Base-by-base conservation (phyloP, 2,797 vertebrate genomes). In the Dryobates pubescens region DNA sequence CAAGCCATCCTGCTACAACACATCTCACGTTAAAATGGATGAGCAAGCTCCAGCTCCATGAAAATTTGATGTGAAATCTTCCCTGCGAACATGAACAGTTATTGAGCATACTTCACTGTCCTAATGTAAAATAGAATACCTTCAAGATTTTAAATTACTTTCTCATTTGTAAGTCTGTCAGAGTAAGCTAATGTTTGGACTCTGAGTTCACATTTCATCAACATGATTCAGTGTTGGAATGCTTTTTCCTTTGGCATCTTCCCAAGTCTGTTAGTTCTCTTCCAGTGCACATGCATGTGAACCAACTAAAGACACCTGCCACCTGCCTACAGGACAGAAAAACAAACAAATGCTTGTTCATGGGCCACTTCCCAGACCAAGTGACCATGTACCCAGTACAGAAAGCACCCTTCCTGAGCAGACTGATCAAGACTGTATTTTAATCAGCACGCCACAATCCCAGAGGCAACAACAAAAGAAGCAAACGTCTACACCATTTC, bases 101-200 rank as follows among this genome's bases (percentile, higher is more conserved):
- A 93, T 7, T 93, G 88, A 88, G 64, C 51, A 84, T 84, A 81
- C 41, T 94, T 94, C 76, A 89, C 29, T 62, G 92, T 63, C 82
- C 73, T 94, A 92, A 94, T 56, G 56, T 87, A 82, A 95, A 96
- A 96, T 26, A 93, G 94, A 92, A 82, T 47, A 94, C 26, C 63
- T 89, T 94, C 57, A 88, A 70, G 54, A 82, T 83, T 94, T 88
- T 78, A 94, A 81, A 95, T 92, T 88, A 80, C 54, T 86, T 86
- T 89, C 92, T 95, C 79, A 93, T 74, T 96, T 94, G 86, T 94
- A 75, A 82, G 74, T 90, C 83, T 92, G 82, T 93, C 77, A 88
- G 90, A 95, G 94, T 68, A 94, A 85, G 20, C 34, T 90, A 95
- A 81, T 51, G 87, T 86, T 94, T 89, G 32, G 86, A 76, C 54